A percentile compares a stretch with the other conserved stretches of the same genome.
Evolutionary conservation across 1,140 invertebrate species (phyloP).

Genomic region (Pentalonia nigronervosa): DNA sequence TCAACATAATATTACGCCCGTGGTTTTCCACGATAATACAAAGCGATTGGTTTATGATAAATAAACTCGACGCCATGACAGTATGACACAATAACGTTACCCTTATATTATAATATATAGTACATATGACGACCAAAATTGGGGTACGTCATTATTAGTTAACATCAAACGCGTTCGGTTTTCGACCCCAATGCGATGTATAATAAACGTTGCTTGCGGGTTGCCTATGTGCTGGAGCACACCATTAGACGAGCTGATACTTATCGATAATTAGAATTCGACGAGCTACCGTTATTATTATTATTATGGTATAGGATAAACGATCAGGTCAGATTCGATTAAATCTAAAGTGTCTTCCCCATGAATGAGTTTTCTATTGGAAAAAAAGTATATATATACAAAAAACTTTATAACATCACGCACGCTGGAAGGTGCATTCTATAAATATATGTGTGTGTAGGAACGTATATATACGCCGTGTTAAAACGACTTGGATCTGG

Average conservation of each 20-base stretch:
- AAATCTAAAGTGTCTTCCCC: slow-evolving; percentile 32
- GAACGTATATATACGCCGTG: not conserved
- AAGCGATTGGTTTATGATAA: slow-evolving; percentile 6
- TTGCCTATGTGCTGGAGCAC: not conserved
- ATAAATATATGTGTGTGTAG: not conserved
- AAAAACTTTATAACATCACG: slow-evolving; percentile 34
- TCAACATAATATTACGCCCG: not conserved
- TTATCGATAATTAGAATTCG: slow-evolving; percentile 45
- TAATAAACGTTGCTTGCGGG: slow-evolving; percentile 34
- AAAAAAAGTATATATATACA: not conserved
- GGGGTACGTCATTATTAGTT: slow-evolving; percentile 45
- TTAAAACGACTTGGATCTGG: not conserved
- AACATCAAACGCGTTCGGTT: slow-evolving; percentile 30
- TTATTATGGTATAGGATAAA: slow-evolving; percentile 8
- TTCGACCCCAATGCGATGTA: slow-evolving; percentile 6
- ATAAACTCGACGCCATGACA: slow-evolving; percentile 9
- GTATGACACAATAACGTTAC: slow-evolving; percentile 11
- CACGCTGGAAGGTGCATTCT: not conserved
- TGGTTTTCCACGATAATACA: not conserved
- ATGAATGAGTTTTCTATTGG: slow-evolving; percentile 23
- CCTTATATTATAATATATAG: slow-evolving; percentile 23
- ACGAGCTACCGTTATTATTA: slow-evolving; percentile 13
- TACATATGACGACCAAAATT: not conserved
- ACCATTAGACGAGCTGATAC: not conserved
- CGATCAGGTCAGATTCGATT: slow-evolving; percentile 39